These are phyloP conservation scores for Brachionus koreanus DNA, from an alignment of 1,140 invertebrate species.

Conservation along the genomic window DNA sequence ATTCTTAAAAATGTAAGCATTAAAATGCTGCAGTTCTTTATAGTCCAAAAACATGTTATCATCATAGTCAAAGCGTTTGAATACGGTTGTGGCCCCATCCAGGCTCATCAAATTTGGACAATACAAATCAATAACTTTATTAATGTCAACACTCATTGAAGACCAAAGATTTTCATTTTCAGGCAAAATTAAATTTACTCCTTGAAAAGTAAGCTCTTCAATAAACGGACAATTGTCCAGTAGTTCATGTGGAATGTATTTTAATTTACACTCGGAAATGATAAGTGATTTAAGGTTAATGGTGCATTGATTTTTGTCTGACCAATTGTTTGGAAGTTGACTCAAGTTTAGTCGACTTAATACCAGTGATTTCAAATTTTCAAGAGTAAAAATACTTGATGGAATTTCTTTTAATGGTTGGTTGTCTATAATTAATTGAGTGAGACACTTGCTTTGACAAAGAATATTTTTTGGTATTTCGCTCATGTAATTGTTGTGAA, in stretches of 20 bases:
- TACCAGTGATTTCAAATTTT: slow-evolving; percentile 5
- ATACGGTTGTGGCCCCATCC: neutral
- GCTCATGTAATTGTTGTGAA: neutral
- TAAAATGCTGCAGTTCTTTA: slow-evolving; percentile 16
- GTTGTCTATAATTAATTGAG: slow-evolving; percentile 38
- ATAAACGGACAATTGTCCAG: neutral
- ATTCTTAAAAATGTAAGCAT: slow-evolving; percentile 33
- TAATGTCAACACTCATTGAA: neutral
- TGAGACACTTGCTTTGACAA: neutral
- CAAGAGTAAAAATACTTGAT: neutral
- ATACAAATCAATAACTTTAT: slow-evolving; percentile 7
- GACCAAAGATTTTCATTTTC: slow-evolving; percentile 23
- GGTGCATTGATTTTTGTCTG: neutral
- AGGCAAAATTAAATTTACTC: slow-evolving; percentile 42
- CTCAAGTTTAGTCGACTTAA: slow-evolving; percentile 4
- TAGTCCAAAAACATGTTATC: slow-evolving; percentile 1
- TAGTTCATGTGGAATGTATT: neutral
- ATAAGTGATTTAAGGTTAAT: neutral
- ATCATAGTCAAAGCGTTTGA: neutral
- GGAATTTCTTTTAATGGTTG: slow-evolving; percentile 35
- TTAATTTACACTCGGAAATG: neutral
- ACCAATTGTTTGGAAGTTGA: slow-evolving; percentile 2
- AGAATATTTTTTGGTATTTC: neutral
- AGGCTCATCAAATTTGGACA: slow-evolving; percentile 20
- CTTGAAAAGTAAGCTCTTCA: slow-evolving; percentile 35